These are phyloP conservation scores for Oncorhynchus kisutch DNA, from an alignment of 2,113 vertebrate genomes.

Conservation along the genomic window DNA sequence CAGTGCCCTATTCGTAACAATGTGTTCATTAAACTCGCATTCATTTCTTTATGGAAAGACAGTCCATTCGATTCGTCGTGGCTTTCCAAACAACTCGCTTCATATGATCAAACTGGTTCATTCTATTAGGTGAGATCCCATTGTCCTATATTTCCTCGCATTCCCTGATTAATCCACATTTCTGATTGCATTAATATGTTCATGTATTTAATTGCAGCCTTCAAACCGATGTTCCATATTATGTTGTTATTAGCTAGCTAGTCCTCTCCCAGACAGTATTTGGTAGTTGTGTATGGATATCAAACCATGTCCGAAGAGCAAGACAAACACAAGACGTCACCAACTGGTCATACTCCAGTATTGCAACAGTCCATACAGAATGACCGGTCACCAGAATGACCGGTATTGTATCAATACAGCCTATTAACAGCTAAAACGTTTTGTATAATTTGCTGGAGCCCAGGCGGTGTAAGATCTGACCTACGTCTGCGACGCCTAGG, in stretches of 20 bases:
- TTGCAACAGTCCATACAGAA: constrained; percentile 9
- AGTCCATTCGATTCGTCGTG: neutral
- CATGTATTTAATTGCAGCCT: neutral
- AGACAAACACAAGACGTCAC: constrained; percentile 13
- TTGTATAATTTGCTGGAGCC: no score
- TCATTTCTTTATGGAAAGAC: neutral
- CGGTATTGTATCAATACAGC: no score
- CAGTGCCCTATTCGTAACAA: neutral
- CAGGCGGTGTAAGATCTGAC: no score
- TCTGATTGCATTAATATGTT: neutral
- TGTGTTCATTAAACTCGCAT: neutral
- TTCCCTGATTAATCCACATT: constrained; percentile 1
- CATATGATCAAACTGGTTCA: neutral
- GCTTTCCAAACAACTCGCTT: constrained; percentile 8
- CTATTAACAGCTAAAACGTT: no score
- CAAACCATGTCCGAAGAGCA: constrained; percentile 46
- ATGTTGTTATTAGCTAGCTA: neutral
- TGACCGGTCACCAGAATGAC: no score
- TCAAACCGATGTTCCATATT: neutral
- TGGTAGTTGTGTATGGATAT: neutral
- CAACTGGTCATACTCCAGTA: neutral
- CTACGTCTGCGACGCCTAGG: no score
- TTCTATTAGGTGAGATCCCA: constrained; percentile 11
- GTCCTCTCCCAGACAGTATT: constrained; percentile 16
- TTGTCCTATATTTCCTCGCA: neutral